phyloP scores from a whole-genome alignment of 2,113 vertebrate genomes.

The Antigone vipio region DNA sequence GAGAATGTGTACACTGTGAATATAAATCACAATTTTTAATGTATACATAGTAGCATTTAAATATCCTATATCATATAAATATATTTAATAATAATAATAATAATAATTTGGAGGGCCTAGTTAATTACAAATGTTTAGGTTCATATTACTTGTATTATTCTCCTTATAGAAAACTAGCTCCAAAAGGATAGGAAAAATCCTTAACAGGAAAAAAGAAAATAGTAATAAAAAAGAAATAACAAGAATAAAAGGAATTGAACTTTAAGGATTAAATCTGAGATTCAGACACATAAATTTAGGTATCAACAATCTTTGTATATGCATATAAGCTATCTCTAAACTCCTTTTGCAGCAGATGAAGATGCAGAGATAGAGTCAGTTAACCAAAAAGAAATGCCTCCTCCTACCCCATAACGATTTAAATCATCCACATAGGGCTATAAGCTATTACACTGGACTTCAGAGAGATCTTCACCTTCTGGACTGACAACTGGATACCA shows the following conservation, averaged over 20 bases:
- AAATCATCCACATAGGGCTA: background rate
- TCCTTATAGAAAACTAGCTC: background rate
- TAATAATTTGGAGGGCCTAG: accelerated
- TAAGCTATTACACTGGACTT: background rate
- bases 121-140: background rate
- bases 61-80: background rate
- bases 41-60: background rate
- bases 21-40: background rate
- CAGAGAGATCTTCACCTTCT: background rate
- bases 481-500: background rate
- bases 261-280: background rate
- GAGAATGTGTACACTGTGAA: background rate
- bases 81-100: background rate
- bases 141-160: background rate
- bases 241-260: background rate
- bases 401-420: background rate
- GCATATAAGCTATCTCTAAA: background rate
- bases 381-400: background rate
- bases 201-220: background rate
- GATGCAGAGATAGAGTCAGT: background rate
- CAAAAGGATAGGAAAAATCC: background rate
- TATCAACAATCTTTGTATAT: background rate
- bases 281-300: background rate
- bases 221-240: background rate
- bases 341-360: background rate